Evolutionary conservation across 2,797 vertebrate species (phyloP).

Genomic region (Xerus rutilus): DNA sequence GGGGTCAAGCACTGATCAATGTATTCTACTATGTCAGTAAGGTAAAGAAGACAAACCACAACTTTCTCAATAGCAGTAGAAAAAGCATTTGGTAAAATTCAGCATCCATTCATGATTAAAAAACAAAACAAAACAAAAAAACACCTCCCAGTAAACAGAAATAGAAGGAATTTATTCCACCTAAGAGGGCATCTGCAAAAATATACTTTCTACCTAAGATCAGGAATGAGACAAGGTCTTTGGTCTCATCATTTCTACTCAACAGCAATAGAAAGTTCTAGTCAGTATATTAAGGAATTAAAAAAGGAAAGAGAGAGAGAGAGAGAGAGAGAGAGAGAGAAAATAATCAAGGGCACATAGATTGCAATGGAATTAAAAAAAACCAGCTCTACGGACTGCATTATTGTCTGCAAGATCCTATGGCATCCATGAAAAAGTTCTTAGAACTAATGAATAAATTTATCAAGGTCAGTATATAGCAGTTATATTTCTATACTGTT

Average conservation of each 20-base stretch:
- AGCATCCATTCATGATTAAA: background rate
- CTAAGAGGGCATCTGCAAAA: background rate
- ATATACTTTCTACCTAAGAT: background rate
- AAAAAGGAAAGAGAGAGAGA: background rate
- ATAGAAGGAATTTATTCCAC: background rate
- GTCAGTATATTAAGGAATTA: background rate
- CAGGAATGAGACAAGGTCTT: background rate
- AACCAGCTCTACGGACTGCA: background rate
- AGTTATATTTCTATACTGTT: background rate
- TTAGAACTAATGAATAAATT: background rate
- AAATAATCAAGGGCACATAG: background rate
- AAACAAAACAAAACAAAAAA: too few species aligned
- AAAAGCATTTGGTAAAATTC: background rate
- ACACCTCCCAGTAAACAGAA: background rate
- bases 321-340: too few species aligned
- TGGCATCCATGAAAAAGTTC: background rate
- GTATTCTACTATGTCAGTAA: background rate
- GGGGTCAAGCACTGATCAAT: background rate
- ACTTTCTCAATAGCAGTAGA: background rate
- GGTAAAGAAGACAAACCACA: background rate
- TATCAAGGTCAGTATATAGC: background rate
- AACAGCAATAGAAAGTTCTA: background rate
- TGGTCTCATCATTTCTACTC: background rate
- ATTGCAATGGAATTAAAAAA: background rate
- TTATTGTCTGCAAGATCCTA: background rate